A percentile compares a stretch with the other conserved stretches of the same genome.
phyloP scores from a whole-genome alignment of 1,140 invertebrate species.

The Temnothorax curvispinosus region DNA sequence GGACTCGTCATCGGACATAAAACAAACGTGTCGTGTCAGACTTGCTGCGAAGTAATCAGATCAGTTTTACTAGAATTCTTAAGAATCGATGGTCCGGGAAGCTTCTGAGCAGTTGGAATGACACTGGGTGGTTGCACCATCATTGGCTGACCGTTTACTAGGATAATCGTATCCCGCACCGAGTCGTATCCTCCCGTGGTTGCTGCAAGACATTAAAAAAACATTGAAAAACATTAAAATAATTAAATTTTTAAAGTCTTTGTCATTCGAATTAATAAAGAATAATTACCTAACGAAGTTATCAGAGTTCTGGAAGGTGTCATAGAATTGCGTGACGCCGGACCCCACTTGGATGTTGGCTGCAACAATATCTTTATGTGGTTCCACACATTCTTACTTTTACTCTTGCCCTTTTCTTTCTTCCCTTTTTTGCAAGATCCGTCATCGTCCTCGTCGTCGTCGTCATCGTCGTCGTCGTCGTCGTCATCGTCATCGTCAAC shows the following conservation, averaged over 20 bases:
- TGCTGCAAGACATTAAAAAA: slow-evolving; percentile 53
- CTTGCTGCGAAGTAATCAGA: slow-evolving; percentile 83
- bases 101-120: slow-evolving; percentile 76
- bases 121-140: slow-evolving; percentile 78
- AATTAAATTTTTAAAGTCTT: background rate
- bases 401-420: slow-evolving; percentile 64
- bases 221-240: background rate
- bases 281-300: slow-evolving; percentile 77
- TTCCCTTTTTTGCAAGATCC: slow-evolving; percentile 60
- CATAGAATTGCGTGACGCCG: slow-evolving; percentile 82
- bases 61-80: slow-evolving; percentile 86
- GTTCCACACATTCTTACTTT: slow-evolving; percentile 72
- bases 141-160: slow-evolving; percentile 88
- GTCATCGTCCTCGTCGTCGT: slow-evolving; percentile 62
- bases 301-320: slow-evolving; percentile 81
- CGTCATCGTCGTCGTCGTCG: slow-evolving; percentile 76
- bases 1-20: slow-evolving; percentile 58
- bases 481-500: slow-evolving; percentile 78
- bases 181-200: slow-evolving; percentile 83
- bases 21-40: slow-evolving; percentile 77
- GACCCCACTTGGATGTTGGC: slow-evolving; percentile 90
- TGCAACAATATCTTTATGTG: slow-evolving; percentile 86
- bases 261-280: background rate
- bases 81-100: slow-evolving; percentile 86
- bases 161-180: slow-evolving; percentile 86